Conservation (phyloP, 2,888 invertebrate genomes). For the Tinea semifulvella region DNA sequence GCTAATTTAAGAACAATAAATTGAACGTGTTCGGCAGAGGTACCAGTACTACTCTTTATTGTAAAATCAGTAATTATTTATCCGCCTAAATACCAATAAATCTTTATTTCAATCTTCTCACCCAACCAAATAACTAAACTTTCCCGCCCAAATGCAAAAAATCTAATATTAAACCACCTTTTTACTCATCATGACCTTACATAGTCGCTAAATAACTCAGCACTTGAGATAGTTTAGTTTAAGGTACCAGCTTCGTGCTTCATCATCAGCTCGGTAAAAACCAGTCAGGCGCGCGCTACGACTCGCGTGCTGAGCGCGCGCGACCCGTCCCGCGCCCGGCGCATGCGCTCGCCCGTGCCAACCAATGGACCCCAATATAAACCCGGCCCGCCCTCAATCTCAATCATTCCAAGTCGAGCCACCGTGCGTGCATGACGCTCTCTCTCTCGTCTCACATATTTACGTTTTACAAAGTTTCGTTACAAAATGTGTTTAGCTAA, state of each 20-base stretch:
- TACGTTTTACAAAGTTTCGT: slow-evolving; percentile 20
- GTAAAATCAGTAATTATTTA: too few species aligned
- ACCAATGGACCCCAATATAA: slow-evolving; percentile 33
- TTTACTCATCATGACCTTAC: not conserved
- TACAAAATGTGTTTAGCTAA: slow-evolving; percentile 65
- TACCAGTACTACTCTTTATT: too few species aligned
- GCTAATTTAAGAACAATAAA: too few species aligned
- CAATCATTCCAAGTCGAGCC: slow-evolving; percentile 53
- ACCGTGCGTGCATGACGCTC: slow-evolving; percentile 46
- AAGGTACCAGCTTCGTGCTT: not conserved
- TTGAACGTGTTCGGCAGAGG: too few species aligned
- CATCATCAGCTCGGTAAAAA: slow-evolving; percentile 26
- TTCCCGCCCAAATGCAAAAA: not conserved
- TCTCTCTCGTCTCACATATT: slow-evolving; percentile 21
- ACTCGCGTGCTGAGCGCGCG: slow-evolving; percentile 53
- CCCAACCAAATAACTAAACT: too few species aligned
- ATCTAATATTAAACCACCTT: not conserved
- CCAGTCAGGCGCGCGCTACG: slow-evolving; percentile 55
- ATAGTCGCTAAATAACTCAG: too few species aligned
- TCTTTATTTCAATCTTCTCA: too few species aligned
- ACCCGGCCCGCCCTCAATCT: slow-evolving; percentile 50
- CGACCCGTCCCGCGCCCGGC: slow-evolving; percentile 28
- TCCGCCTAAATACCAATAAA: too few species aligned
- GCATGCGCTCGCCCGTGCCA: slow-evolving; percentile 31
- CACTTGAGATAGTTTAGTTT: not conserved